Evolutionary conservation across 2,113 vertebrate genomes (phyloP), one percentile per base, ranked within the genome.

Genomic region (Paramisgurnus dabryanus): DNA sequence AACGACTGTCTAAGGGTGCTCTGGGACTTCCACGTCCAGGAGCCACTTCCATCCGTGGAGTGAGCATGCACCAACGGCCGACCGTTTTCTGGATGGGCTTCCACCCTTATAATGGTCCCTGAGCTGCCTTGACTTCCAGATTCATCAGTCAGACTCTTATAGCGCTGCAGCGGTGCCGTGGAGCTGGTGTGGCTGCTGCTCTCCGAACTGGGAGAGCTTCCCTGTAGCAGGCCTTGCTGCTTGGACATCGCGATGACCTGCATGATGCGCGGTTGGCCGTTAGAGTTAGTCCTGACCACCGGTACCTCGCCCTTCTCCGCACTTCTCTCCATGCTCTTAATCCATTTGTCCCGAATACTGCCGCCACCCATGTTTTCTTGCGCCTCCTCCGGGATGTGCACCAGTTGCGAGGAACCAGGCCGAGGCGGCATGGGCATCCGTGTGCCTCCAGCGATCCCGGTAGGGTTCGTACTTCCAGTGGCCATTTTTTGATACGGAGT

Each of bases 181-280:
- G 95, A 91, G 85, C 94, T 95, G 0, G 94, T 94, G 83, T 95
- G 96, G 84, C 94, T 94, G 84, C 94, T 95, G 69, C 93, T 94
- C 0, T 94, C 93, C 0, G 92, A 91, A 85, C 94, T 93, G 85
- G 96, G 97, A 18, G 97, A 95, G 66, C 97, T 96, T 76, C 95
- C 91, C 82, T 97, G 96, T 11, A 98, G 93, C 7, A 98, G 94
- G 2, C 96, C 95, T 88, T 99, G 97, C 85, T 99, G 98, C 90
- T 98, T 99, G 83, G 96, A 98, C 96, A 98, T 95, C 47, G 96
- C 96, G 50, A 99, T 98, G 12, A 98, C 96, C 83, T 98, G 98
- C 95, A 98, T 95, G 86, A 98, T 94, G 49, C 96, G 93, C 0
- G 97, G 95, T 87, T 97, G 97, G 83, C 88, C 93, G 1, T 94